Percentiles rank a stretch among this genome's conserved stretches.
These are phyloP conservation scores for Megaustenia siamemsis DNA, from an alignment of 2,888 invertebrate genomes.

Conservation along the genomic window DNA sequence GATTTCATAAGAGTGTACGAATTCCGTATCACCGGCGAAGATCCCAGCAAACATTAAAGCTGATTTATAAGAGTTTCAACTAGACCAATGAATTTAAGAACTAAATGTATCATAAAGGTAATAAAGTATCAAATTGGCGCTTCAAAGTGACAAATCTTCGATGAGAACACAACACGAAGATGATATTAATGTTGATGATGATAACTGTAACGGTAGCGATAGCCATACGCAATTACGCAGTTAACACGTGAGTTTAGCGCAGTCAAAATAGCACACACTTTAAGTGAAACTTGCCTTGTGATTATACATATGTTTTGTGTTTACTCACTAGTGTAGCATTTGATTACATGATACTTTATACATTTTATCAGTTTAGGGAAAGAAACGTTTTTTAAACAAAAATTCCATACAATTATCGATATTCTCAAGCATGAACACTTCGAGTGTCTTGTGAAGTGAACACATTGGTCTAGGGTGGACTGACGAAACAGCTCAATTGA, in stretches of 20 bases:
- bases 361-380: neutral
- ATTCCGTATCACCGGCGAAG: no score
- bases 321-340: neutral
- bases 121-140: no score
- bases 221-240: slow-evolving; percentile 4
- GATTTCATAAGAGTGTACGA: no score
- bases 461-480: no score
- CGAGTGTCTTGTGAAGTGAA: no score
- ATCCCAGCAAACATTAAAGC: no score
- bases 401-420: neutral
- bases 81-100: no score
- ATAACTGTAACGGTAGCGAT: neutral
- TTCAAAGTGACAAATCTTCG: no score
- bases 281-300: neutral
- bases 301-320: neutral
- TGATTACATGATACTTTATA: neutral
- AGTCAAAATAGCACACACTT: slow-evolving; percentile 10
- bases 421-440: neutral
- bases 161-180: no score
- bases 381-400: neutral
- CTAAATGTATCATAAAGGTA: no score
- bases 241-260: slow-evolving; percentile 24
- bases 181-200: no score
- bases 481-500: slow-evolving; percentile 24
- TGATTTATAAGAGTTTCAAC: no score